phyloP scores from a whole-genome alignment of 1,140 invertebrate species.

The Laodelphax striatellus region DNA sequence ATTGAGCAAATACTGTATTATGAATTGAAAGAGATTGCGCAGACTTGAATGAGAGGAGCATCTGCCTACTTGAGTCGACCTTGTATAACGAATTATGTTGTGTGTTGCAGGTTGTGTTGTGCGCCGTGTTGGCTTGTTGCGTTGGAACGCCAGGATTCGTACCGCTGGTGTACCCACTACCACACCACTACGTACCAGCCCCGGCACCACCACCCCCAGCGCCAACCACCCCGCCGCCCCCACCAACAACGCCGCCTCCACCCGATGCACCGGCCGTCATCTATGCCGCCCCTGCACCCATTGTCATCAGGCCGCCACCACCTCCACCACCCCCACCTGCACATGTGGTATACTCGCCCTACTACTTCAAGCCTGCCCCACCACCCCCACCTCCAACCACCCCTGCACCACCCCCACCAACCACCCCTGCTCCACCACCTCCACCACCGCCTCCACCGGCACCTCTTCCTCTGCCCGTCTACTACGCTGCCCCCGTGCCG shows the following conservation, averaged over 20 bases:
- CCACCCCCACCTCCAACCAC: conserved; percentile 15
- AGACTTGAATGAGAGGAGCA: no score
- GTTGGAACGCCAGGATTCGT: conserved; percentile 18
- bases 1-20: no score
- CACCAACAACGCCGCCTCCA: conserved; percentile 14
- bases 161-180: conserved; percentile 22
- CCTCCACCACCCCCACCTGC: conserved; percentile 13
- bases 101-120: conserved; percentile 27
- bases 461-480: conserved; percentile 15
- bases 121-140: conserved; percentile 24
- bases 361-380: conserved; percentile 9
- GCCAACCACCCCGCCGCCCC: conserved; percentile 30
- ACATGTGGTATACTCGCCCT: conserved; percentile 1
- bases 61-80: no score
- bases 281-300: not conserved
- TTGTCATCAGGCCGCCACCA: conserved; percentile 11
- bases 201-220: conserved; percentile 24
- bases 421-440: conserved; percentile 12
- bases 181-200: conserved; percentile 25
- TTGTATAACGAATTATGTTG: not conserved
- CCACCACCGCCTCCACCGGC: conserved; percentile 23
- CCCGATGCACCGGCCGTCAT: conserved; percentile 4
- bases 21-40: no score
- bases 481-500: conserved; percentile 12
- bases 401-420: conserved; percentile 11